Base-by-base conservation (phyloP, 2,797 vertebrate species). In the Ptychadena robeensis region DNA sequence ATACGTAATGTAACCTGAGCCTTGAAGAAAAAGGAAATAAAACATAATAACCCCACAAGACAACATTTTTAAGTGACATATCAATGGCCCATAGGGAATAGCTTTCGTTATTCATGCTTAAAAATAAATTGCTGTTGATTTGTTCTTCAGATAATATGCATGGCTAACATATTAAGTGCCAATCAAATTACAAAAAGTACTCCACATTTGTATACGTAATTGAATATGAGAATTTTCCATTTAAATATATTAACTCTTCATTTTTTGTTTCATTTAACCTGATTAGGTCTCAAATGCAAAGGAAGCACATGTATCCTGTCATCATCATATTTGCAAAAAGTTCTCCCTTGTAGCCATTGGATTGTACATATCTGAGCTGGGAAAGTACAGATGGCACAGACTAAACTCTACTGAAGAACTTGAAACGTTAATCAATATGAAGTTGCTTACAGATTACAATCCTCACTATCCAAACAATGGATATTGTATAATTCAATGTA, bases 401-500 rank as follows among this genome's bases (percentile, higher is more conserved):
- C 59, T 86, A 53, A 82, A 79, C 31, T 86, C 82, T 14, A 40
- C 74, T 27, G 18, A 85, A 57, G 65, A 86, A 77, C 40, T 73
- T 64, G 76, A 53, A 81, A 64, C 11, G 28, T 78, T 79, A 28
- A 74, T 84, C 9, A 80, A 80, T 35, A 22, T 34, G 4, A 4
- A 75, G 48, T 22, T 84, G 14, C 64, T 86, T 14, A 18, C 35
- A 15, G 86, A 80, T 38, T 35, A 63, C 30, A 64, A 28, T 0
- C 15, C 63, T 22, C 10, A 68, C 25, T 76, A 69, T n/a, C 65
- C 76, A 59, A 75, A 86, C 57, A 80, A 78, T 68, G 86, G 86
- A 11, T 87, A 81, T 73, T 87, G 86, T 73, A 28, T 87, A 27
- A 83, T 87, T 32, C 81, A 81, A 27, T 87, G 86, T 82, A 44